These are phyloP conservation scores for Heliopora coerulea DNA, from an alignment of 92 coral and sea anemone genomes.

Conservation along the genomic window DNA sequence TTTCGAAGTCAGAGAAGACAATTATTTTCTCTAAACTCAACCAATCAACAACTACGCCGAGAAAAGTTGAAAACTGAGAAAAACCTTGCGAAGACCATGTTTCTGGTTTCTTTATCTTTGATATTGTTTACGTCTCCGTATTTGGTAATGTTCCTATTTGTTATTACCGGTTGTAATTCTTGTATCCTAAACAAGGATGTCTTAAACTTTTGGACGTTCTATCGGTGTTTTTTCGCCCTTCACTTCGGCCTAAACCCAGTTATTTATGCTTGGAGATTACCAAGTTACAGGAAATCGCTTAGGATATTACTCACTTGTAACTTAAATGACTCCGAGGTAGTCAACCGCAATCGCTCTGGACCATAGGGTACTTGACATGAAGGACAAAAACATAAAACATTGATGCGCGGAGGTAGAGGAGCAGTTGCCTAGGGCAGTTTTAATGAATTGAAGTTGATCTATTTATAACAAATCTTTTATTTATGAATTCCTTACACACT, in stretches of 20 bases:
- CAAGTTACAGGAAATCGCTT: conserved; percentile 29
- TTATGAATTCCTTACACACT: too few species aligned
- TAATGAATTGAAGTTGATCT: too few species aligned
- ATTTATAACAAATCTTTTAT: too few species aligned
- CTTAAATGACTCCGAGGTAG: neutral
- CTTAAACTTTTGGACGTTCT: conserved; percentile 4
- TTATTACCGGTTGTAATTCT: neutral
- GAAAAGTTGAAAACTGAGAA: conserved; percentile 33
- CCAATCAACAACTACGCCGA: conserved; percentile 7
- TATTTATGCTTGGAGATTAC: conserved; percentile 23
- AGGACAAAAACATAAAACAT: too few species aligned
- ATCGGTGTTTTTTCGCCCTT: conserved; percentile 11
- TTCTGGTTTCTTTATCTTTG: conserved; percentile 4
- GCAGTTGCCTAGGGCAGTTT: too few species aligned
- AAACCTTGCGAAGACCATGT: conserved; percentile 15
- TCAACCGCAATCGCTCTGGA: neutral
- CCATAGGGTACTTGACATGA: neutral
- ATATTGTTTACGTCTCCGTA: conserved; percentile 33
- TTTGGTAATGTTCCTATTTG: conserved; percentile 8
- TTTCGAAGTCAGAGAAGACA: conserved; percentile 34
- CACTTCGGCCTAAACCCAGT: conserved; percentile 17
- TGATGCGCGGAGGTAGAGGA: too few species aligned
- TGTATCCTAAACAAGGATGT: conserved; percentile 15
- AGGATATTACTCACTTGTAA: neutral
- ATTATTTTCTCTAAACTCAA: conserved; percentile 12